These are phyloP conservation scores for Drosophila oshimai DNA, from an alignment of 1,140 invertebrate genomes.

Conservation along the genomic window DNA sequence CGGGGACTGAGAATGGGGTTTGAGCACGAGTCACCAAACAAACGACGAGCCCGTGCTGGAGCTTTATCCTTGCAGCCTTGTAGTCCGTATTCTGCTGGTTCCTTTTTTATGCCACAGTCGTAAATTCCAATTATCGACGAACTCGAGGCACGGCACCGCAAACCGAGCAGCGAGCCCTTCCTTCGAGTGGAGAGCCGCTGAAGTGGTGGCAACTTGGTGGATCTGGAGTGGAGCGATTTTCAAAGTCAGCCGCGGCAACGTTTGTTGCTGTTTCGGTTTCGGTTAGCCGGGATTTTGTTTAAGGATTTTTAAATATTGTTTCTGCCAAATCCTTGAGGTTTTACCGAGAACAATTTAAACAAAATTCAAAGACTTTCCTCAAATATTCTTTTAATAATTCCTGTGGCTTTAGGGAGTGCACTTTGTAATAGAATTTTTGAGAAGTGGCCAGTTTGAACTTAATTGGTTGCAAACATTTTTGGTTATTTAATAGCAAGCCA, in stretches of 20 bases:
- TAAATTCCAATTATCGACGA: slow-evolving; percentile 80
- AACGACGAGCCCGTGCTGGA: slow-evolving; percentile 43
- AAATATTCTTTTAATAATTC: not conserved
- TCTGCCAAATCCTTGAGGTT: slow-evolving; percentile 43
- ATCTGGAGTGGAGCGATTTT: slow-evolving; percentile 63
- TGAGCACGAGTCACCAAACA: slow-evolving; percentile 46
- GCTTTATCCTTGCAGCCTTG: slow-evolving; percentile 58
- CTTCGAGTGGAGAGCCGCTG: slow-evolving; percentile 31
- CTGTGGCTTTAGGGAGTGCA: not conserved
- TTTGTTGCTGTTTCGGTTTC: slow-evolving; percentile 60
- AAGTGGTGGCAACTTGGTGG: slow-evolving; percentile 31
- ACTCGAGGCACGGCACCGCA: slow-evolving; percentile 66
- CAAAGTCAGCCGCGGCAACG: slow-evolving; percentile 65
- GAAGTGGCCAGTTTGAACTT: too few relatives aligned
- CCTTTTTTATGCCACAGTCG: slow-evolving; percentile 73
- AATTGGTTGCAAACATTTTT: too few relatives aligned
- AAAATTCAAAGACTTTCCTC: not conserved
- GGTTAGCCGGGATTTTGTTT: slow-evolving; percentile 40
- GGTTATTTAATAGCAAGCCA: too few relatives aligned
- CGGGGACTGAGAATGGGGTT: not conserved
- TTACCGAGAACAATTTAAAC: slow-evolving; percentile 14
- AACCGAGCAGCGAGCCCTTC: slow-evolving; percentile 34
- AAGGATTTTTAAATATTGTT: slow-evolving; percentile 32
- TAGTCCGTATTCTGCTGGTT: slow-evolving; percentile 49
- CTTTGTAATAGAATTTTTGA: too few relatives aligned